These are phyloP conservation scores for Microplitis mediator DNA, from an alignment of 1,140 invertebrate genomes.

Conservation along the genomic window DNA sequence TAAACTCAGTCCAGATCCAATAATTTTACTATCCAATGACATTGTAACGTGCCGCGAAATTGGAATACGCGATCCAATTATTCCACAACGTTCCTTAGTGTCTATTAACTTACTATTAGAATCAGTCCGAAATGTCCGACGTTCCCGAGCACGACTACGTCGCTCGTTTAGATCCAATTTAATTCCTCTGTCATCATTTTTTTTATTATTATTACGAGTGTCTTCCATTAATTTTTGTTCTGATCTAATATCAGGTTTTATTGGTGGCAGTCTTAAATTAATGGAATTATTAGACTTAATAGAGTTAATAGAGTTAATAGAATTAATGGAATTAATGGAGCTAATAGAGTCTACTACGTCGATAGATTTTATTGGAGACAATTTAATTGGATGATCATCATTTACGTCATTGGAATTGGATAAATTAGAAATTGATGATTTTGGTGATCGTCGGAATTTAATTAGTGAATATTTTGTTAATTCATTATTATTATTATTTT, in stretches of 20 bases:
- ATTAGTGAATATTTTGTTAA: background rate
- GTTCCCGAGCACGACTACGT: slow-evolving; percentile 53
- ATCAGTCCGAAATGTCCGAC: slow-evolving; percentile 37
- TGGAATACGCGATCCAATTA: slow-evolving; percentile 34
- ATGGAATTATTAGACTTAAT: background rate
- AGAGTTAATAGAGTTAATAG: no score
- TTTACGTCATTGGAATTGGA: background rate
- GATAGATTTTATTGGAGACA: background rate
- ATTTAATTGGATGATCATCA: no score
- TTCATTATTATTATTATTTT: slow-evolving; percentile 35
- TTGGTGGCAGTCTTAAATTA: slow-evolving; percentile 3
- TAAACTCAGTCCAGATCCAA: no score
- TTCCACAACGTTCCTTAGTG: background rate
- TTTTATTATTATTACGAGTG: slow-evolving; percentile 5
- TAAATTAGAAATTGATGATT: no score
- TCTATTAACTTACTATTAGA: slow-evolving; percentile 22
- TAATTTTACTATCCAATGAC: background rate
- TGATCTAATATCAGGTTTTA: slow-evolving; percentile 4
- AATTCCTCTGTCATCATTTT: background rate
- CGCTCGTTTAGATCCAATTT: slow-evolving; percentile 46
- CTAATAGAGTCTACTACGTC: background rate
- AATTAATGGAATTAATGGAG: background rate
- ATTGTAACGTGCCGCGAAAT: slow-evolving; percentile 26
- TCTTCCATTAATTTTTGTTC: background rate
- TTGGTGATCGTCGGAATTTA: background rate